phyloP scores from a whole-genome alignment of 1,140 invertebrate genomes.

The Helicoverpa armigera region DNA sequence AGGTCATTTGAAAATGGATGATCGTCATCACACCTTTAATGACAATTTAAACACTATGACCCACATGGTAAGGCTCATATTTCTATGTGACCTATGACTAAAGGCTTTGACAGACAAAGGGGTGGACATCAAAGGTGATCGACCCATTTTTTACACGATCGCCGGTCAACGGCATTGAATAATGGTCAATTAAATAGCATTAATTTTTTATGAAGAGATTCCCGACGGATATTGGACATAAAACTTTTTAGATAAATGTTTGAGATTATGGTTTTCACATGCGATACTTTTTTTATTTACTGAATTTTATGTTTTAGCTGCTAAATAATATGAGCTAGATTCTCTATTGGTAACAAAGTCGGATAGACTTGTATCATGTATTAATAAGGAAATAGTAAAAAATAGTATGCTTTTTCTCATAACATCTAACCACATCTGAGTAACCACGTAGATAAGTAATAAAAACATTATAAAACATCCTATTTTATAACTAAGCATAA shows the following conservation, averaged over 20 bases:
- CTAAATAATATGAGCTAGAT: too few relatives aligned
- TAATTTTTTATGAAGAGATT: constrained; percentile 18
- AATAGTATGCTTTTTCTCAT: too few relatives aligned
- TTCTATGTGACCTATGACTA: neutral
- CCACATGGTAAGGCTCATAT: constrained; percentile 26
- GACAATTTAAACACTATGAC: constrained; percentile 43
- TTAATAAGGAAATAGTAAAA: too few relatives aligned
- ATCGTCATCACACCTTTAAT: constrained; percentile 19
- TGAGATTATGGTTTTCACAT: constrained; percentile 4
- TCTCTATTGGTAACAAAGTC: too few relatives aligned
- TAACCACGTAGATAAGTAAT: too few relatives aligned
- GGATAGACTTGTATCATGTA: too few relatives aligned
- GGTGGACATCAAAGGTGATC: constrained; percentile 52
- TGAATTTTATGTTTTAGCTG: too few relatives aligned
- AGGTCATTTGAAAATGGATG: constrained; percentile 42
- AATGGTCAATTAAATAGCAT: constrained; percentile 25
- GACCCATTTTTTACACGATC: constrained; percentile 51
- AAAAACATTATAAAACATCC: too few relatives aligned
- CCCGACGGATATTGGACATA: neutral
- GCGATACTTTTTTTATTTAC: neutral
- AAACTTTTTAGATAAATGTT: constrained; percentile 17
- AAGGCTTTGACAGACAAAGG: constrained; percentile 47
- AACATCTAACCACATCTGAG: too few relatives aligned
- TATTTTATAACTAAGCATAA: neutral
- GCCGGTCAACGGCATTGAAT: constrained; percentile 43